Percentiles rank a stretch among this genome's conserved stretches.
Conservation (phyloP, 2,888 invertebrate genomes). For the Rhagophthalmus giganteus region DNA sequence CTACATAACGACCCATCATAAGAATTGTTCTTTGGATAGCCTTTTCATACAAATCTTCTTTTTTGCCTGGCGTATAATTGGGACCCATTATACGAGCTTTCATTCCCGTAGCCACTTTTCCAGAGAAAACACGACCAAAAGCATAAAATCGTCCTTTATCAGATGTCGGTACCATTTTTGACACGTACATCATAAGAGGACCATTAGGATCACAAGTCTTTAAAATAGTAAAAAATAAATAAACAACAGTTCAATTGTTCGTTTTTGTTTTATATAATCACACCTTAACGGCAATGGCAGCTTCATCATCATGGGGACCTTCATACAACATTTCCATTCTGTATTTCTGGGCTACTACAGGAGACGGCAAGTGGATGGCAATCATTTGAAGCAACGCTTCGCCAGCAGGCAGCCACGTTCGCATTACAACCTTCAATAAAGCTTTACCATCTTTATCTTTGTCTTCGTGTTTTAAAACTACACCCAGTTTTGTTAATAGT, state of each 20-base stretch:
- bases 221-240: too few relatives aligned
- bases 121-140: constrained; percentile 99
- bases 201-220: constrained; percentile 94
- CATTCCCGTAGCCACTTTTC: constrained; percentile 83
- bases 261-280: too few relatives aligned
- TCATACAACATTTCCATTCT: constrained; percentile 99
- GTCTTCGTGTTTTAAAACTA: constrained; percentile 92
- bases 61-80: constrained; percentile 97
- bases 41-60: constrained; percentile 98
- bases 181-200: constrained; percentile 99
- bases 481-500: constrained; percentile 87
- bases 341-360: constrained; percentile 98
- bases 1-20: constrained; percentile 99
- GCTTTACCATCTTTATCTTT: constrained; percentile 96
- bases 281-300: constrained; percentile 78
- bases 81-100: constrained; percentile 99
- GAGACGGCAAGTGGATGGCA: constrained; percentile 98
- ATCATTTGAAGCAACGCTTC: constrained; percentile 99
- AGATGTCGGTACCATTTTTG: constrained; percentile 99
- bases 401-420: constrained; percentile 99
- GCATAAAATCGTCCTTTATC: constrained; percentile 99
- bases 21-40: constrained; percentile 99
- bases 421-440: constrained; percentile 96
- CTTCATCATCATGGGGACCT: constrained; percentile 71
- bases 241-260: too few relatives aligned